Evolutionary conservation across 2,888 invertebrate genomes (phyloP).

Genomic region (Sinotaia quadrata): DNA sequence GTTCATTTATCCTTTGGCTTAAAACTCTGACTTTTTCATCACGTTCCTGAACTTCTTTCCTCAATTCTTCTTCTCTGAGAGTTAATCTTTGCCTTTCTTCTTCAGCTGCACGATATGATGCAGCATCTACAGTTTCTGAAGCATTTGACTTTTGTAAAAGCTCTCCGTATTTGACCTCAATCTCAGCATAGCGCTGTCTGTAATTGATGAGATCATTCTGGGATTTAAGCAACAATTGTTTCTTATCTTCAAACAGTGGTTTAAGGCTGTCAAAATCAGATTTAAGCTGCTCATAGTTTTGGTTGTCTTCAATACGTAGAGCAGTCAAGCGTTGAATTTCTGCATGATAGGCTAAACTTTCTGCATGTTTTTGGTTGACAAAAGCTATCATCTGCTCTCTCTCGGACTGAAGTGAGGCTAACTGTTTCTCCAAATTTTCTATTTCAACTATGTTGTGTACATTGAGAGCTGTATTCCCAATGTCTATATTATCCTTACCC

Average conservation of each 20-base stretch:
- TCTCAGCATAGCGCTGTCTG: slow-evolving; percentile 65
- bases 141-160: slow-evolving; percentile 56
- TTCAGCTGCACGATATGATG: slow-evolving; percentile 37
- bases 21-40: slow-evolving; percentile 48
- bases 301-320: slow-evolving; percentile 50
- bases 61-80: slow-evolving; percentile 37
- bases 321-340: slow-evolving; percentile 84
- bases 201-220: slow-evolving; percentile 70
- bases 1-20: slow-evolving; percentile 50
- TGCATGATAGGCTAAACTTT: slow-evolving; percentile 86
- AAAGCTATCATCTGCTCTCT: slow-evolving; percentile 72
- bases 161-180: slow-evolving; percentile 67
- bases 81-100: slow-evolving; percentile 51
- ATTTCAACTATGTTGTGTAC: slow-evolving; percentile 50
- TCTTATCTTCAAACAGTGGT: slow-evolving; percentile 71
- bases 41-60: slow-evolving; percentile 27
- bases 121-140: slow-evolving; percentile 51
- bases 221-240: slow-evolving; percentile 67
- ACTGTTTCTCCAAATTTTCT: slow-evolving; percentile 76
- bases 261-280: slow-evolving; percentile 65
- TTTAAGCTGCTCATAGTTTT: slow-evolving; percentile 59
- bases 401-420: slow-evolving; percentile 77
- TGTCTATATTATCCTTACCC: slow-evolving; percentile 45
- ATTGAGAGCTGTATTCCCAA: slow-evolving; percentile 64
- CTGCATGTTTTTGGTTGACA: slow-evolving; percentile 86